Percentiles rank a stretch among this genome's conserved stretches.
Evolutionary conservation across 2,797 vertebrate species (phyloP).

Genomic region (Neosalanx taihuensis): DNA sequence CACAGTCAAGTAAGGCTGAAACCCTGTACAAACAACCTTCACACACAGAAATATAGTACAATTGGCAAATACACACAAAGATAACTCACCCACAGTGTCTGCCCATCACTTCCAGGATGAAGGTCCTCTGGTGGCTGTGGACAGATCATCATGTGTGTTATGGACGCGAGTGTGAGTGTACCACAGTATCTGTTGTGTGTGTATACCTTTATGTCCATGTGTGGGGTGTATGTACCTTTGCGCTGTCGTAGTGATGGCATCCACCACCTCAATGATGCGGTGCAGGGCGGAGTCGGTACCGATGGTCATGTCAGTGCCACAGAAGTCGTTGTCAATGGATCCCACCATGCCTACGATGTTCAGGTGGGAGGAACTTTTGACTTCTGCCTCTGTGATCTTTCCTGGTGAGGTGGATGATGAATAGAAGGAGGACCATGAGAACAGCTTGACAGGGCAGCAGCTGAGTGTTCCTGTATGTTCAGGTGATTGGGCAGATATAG

Average conservation of each 20-base stretch:
- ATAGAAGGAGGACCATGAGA: neutral
- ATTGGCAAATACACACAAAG: neutral
- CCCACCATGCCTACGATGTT: slow-evolving; percentile 90
- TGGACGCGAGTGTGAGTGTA: neutral
- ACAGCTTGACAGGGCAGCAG: too few relatives aligned
- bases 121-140: slow-evolving; percentile 89
- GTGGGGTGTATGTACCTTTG: slow-evolving; percentile 75
- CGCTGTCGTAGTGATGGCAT: slow-evolving; percentile 90
- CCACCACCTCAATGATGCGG: slow-evolving; percentile 91
- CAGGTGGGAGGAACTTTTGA: slow-evolving; percentile 73
- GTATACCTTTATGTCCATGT: neutral
- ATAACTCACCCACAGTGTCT: slow-evolving; percentile 87
- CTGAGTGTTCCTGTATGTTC: neutral
- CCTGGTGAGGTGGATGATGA: slow-evolving; percentile 59
- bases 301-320: slow-evolving; percentile 91
- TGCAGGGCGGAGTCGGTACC: slow-evolving; percentile 91
- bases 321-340: slow-evolving; percentile 92
- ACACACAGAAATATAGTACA: neutral
- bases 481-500: neutral
- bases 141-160: slow-evolving; percentile 14
- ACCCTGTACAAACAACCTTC: neutral
- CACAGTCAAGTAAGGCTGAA: neutral
- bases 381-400: slow-evolving; percentile 77
- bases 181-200: neutral
- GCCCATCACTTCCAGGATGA: slow-evolving; percentile 94